Evolutionary conservation across 2,888 invertebrate species (phyloP).

Genomic region (Globia sparganii): DNA sequence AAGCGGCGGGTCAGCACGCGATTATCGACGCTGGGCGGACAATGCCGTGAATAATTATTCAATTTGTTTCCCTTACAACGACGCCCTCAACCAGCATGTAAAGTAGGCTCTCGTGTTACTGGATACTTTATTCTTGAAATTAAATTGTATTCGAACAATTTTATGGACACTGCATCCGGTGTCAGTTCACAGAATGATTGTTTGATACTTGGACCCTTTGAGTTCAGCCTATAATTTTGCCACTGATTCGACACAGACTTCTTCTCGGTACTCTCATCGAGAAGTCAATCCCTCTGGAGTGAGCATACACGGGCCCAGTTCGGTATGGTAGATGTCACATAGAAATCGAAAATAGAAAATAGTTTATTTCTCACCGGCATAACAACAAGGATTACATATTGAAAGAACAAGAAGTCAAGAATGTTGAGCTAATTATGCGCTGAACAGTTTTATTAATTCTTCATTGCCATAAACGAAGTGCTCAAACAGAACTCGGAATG

Average conservation of each 20-base stretch:
- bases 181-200: neutral
- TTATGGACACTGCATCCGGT: constrained; percentile 9
- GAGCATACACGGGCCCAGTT: neutral
- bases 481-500: too few species aligned
- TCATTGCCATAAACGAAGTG: too few species aligned
- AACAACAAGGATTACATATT: too few species aligned
- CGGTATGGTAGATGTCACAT: neutral
- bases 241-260: neutral
- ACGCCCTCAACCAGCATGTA: constrained; percentile 53
- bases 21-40: constrained; percentile 80
- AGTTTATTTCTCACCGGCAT: too few species aligned
- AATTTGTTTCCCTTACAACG: constrained; percentile 81
- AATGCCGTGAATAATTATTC: constrained; percentile 85
- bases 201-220: constrained; percentile 1
- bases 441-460: too few species aligned
- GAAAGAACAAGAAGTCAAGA: too few species aligned
- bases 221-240: neutral
- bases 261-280: neutral
- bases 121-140: constrained; percentile 27
- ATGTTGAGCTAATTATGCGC: too few species aligned
- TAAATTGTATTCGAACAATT: constrained; percentile 28
- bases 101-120: constrained; percentile 58
- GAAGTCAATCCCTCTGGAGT: too few species aligned
- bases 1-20: constrained; percentile 77
- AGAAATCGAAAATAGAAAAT: too few species aligned